Conservation (phyloP, 2,888 invertebrate genomes). For the Macaria notata region DNA sequence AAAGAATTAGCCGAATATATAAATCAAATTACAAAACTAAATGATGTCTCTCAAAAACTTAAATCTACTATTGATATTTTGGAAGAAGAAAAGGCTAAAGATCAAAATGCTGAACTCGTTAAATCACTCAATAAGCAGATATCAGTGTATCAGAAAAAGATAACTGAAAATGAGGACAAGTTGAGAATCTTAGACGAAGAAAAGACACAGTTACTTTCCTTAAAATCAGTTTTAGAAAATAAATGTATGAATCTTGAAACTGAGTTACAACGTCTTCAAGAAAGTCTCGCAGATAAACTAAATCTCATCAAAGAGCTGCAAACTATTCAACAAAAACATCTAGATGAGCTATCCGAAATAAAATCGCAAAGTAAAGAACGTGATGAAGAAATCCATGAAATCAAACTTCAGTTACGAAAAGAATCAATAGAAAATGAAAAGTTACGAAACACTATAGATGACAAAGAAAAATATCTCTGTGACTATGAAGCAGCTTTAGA, state of each 20-base stretch:
- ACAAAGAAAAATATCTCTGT: constrained; percentile 71
- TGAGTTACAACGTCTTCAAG: constrained; percentile 68
- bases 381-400: constrained; percentile 80
- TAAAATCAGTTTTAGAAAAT: constrained; percentile 58
- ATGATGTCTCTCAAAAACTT: constrained; percentile 74
- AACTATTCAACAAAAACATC: constrained; percentile 69
- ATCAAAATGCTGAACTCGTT: constrained; percentile 75
- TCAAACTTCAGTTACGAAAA: constrained; percentile 78
- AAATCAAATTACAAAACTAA: constrained; percentile 79
- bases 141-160: constrained; percentile 63
- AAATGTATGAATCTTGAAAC: constrained; percentile 56
- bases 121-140: constrained; percentile 81
- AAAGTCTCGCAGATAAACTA: constrained; percentile 70
- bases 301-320: constrained; percentile 70
- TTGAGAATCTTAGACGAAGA: constrained; percentile 70
- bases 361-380: constrained; percentile 75
- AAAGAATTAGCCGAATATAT: constrained; percentile 75
- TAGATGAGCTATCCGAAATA: constrained; percentile 72
- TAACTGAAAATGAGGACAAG: constrained; percentile 66
- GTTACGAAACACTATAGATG: constrained; percentile 81
- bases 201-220: constrained; percentile 58
- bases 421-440: constrained; percentile 85
- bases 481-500: constrained; percentile 75
- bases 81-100: constrained; percentile 75
- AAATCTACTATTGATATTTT: constrained; percentile 74